Evolutionary conservation across 1,140 invertebrate genomes (phyloP), one percentile per base, ranked within the genome.

Genomic region (Olivierus martensii): DNA sequence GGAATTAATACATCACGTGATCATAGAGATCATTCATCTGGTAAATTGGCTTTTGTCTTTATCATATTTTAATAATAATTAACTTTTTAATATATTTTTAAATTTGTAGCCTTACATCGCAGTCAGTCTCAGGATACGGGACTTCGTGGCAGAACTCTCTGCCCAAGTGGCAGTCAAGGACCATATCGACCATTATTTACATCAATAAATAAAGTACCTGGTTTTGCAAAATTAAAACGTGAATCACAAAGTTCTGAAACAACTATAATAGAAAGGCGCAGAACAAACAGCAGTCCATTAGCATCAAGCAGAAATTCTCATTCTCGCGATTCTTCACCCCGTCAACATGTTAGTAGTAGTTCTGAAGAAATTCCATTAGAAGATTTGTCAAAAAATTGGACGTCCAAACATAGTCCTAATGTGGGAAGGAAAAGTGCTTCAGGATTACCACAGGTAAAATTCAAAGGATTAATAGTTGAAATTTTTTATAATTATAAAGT

Each of bases 331-430:
- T 73, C 72, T 35, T 85, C 82, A 34, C 81, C 80, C 10, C 76
- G 76, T 60, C 75, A 77, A 66, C 83, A 80, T n/a, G 73, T 79
- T 56, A 82, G 79, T 12, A 75, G 79, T 18, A 84, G 79, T 43
- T 69, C 28, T 19, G 83, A 84, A 63, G 86, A 90, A 62, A 91
- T 91, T 38, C 87, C 85, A 0, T 63, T 91, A 4, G 86, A 89
- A 65, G 81, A 83, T 60, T 81, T 84, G 65, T 74, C 75, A 2
- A 59, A 55, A 41, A 64, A 60, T 38, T 58, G 56, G 15, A 60
- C 60, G 11, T 38, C 53, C 5, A 52, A 51, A 3, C 51, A 45
- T 19, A 56, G 54, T 44, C 60, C 61, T 34, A 62, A 59, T 42
- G 51, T 56, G 22, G 56, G 57, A 15, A 57, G 59, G 19, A 28